Conservation (phyloP, 2,113 vertebrate genomes). For the Uropsilus gracilis region DNA sequence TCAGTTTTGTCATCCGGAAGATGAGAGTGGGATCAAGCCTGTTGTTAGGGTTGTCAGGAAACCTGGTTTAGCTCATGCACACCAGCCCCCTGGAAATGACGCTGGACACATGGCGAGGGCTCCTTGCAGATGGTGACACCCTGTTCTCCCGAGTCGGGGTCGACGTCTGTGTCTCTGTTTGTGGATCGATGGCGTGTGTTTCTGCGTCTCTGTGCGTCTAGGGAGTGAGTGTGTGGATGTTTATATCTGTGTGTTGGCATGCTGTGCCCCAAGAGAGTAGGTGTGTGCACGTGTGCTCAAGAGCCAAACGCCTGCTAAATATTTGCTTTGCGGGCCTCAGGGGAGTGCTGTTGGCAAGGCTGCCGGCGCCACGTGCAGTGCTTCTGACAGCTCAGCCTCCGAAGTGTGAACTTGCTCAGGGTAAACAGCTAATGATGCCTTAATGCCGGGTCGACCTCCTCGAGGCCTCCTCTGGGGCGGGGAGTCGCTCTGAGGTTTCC, state of each 20-base stretch:
- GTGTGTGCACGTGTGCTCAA: conserved; percentile 31
- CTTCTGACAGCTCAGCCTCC: conserved; percentile 75
- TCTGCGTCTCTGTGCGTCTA: neutral
- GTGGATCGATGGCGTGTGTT: neutral
- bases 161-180: neutral
- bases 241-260: neutral
- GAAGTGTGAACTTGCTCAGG: conserved; percentile 78
- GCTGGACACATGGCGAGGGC: neutral
- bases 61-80: neutral
- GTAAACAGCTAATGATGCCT: conserved; percentile 79
- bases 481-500: conserved; percentile 29
- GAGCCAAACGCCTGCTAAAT: conserved; percentile 71
- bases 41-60: neutral
- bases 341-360: conserved; percentile 71
- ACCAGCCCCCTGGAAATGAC: neutral
- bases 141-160: neutral
- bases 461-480: neutral
- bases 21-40: neutral
- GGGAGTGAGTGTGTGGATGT: neutral
- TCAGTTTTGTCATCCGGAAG: neutral
- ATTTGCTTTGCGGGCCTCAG: conserved; percentile 73
- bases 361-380: neutral
- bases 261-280: neutral
- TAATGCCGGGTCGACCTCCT: neutral
- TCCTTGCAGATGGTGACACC: neutral